Evolutionary conservation across 2,113 vertebrate species (phyloP).

Genomic region (Cariama cristata): DNA sequence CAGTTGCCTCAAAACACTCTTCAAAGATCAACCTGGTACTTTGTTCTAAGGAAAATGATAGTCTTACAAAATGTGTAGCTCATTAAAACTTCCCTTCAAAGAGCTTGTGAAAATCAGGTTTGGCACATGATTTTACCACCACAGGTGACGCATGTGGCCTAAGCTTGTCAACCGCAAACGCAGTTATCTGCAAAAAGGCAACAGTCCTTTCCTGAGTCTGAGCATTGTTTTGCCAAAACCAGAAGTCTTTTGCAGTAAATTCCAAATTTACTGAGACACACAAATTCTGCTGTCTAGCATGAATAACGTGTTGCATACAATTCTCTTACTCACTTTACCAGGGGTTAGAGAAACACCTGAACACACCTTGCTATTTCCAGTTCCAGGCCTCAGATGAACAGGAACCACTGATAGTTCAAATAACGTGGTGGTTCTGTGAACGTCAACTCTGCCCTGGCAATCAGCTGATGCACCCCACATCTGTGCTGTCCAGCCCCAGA

Average conservation of each 20-base stretch:
- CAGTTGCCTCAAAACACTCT: background rate
- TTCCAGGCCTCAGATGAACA: background rate
- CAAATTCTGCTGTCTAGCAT: background rate
- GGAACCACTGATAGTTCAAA: background rate
- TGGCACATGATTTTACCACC: background rate
- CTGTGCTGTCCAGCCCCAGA: background rate
- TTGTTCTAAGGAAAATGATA: background rate
- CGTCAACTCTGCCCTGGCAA: background rate
- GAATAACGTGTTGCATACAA: background rate
- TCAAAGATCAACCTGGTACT: background rate
- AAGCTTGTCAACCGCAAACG: background rate
- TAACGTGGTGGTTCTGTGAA: background rate
- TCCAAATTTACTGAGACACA: background rate
- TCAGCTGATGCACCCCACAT: background rate
- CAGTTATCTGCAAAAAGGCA: background rate
- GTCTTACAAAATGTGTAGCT: background rate
- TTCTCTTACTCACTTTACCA: background rate
- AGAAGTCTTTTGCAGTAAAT: background rate
- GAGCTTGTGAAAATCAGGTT: background rate
- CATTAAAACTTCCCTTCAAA: background rate
- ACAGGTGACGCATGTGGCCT: rapidly evolving
- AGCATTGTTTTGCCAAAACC: background rate
- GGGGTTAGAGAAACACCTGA: background rate
- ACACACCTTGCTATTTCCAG: background rate
- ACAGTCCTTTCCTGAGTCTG: background rate